These are phyloP conservation scores for Mormoops blainvillei DNA, from an alignment of 2,113 vertebrate genomes.

Conservation along the genomic window DNA sequence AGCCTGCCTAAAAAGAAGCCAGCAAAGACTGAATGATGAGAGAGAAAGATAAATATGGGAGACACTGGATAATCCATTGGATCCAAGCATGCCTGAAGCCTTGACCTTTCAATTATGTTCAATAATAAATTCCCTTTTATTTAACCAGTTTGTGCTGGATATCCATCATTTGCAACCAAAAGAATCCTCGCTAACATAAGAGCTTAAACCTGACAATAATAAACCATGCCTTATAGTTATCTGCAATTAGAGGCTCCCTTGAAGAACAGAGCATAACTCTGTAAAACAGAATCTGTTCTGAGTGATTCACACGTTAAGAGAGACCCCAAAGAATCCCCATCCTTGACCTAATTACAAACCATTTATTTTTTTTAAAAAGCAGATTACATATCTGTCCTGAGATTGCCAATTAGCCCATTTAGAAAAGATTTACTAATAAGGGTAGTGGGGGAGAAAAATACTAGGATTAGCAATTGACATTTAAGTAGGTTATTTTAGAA, in stretches of 20 bases:
- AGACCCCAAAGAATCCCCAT: conserved; percentile 46
- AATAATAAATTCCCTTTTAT: not conserved
- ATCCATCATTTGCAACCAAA: not conserved
- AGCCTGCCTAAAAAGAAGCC: not conserved
- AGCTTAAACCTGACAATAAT: not conserved
- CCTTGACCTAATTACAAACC: conserved; percentile 76
- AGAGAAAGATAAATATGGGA: not conserved
- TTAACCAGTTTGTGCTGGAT: not conserved
- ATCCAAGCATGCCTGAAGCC: not conserved
- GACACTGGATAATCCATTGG: not conserved
- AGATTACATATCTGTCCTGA: conserved; percentile 67
- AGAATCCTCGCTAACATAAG: not conserved
- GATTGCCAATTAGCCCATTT: conserved; percentile 76
- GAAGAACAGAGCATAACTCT: not conserved
- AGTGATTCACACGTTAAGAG: conserved; percentile 1
- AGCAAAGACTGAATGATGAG: not conserved
- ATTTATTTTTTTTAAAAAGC: conserved; percentile 46
- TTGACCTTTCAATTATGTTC: not conserved
- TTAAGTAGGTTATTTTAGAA: conserved; percentile 58
- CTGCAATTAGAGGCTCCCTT: not conserved
- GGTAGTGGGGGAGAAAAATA: conserved; percentile 41
- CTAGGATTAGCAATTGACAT: conserved; percentile 53
- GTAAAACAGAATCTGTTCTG: not conserved
- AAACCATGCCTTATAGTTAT: not conserved
- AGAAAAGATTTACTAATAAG: conserved; percentile 71